Percentiles rank a stretch among this genome's conserved stretches.
These are phyloP conservation scores for Urocolius indicus DNA, from an alignment of 2,113 vertebrate genomes.

Conservation along the genomic window DNA sequence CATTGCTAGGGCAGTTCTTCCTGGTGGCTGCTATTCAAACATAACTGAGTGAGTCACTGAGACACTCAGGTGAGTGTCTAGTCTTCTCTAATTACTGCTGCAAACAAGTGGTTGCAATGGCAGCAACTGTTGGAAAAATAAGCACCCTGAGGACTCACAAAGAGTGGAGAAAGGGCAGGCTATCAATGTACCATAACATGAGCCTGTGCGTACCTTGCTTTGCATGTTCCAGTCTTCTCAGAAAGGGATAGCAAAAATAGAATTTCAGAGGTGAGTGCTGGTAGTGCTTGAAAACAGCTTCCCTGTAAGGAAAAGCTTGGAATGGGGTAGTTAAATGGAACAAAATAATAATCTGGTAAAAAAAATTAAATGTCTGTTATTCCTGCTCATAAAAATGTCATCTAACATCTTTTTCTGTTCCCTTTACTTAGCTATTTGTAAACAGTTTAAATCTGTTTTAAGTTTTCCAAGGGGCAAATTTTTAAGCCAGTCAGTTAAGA, in stretches of 20 bases:
- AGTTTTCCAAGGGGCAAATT: neutral
- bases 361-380: neutral
- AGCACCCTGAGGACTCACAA: neutral
- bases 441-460: neutral
- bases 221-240: neutral
- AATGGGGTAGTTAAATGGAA: neutral
- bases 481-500: neutral
- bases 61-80: neutral
- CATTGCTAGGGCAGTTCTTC: neutral
- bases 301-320: neutral
- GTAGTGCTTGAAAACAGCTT: neutral
- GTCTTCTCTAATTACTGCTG: neutral
- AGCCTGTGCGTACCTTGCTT: neutral
- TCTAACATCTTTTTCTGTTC: neutral
- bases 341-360: neutral
- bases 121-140: neutral
- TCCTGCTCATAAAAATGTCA: neutral
- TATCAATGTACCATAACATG: neutral
- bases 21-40: neutral
- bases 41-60: neutral
- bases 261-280: neutral
- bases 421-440: neutral
- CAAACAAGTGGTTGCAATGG: neutral
- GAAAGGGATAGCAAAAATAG: neutral
- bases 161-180: neutral